Conservation (phyloP, 2,113 vertebrate genomes). For the Rhinoderma darwinii region DNA sequence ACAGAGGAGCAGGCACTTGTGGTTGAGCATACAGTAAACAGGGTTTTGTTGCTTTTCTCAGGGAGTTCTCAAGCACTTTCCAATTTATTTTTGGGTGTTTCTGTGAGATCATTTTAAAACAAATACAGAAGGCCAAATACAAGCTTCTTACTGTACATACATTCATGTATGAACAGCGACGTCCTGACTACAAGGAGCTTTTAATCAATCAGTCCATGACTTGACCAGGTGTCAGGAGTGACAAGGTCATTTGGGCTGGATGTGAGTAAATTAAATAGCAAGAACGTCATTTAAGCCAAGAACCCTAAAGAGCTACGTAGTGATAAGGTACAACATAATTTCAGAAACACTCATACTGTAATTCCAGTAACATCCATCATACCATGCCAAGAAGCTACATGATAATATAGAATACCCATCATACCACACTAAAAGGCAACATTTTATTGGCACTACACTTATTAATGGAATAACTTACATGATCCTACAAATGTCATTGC, state of each 20-base stretch:
- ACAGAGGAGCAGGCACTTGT: constrained; percentile 3
- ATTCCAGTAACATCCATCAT: neutral
- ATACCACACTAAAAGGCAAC: neutral
- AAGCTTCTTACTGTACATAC: neutral
- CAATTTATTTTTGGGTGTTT: constrained; percentile 29
- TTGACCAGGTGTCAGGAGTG: neutral
- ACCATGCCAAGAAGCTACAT: neutral
- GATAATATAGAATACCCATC: neutral
- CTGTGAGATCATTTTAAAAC: constrained; percentile 41
- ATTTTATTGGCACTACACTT: neutral
- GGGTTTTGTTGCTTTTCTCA: neutral
- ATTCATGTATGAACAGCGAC: neutral
- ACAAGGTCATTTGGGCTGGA: neutral
- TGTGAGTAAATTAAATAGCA: constrained; percentile 6
- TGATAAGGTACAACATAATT: neutral
- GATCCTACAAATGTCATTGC: neutral
- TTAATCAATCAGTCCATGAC: neutral
- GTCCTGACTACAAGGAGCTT: neutral
- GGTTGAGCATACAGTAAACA: constrained; percentile 18
- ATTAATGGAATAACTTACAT: neutral
- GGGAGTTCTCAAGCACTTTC: constrained; percentile 33
- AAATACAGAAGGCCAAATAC: neutral
- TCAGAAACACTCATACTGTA: neutral
- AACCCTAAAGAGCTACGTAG: neutral
- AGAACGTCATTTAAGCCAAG: neutral